phyloP scores from a whole-genome alignment of 2,888 invertebrate species.

The Heliothis peltigera region DNA sequence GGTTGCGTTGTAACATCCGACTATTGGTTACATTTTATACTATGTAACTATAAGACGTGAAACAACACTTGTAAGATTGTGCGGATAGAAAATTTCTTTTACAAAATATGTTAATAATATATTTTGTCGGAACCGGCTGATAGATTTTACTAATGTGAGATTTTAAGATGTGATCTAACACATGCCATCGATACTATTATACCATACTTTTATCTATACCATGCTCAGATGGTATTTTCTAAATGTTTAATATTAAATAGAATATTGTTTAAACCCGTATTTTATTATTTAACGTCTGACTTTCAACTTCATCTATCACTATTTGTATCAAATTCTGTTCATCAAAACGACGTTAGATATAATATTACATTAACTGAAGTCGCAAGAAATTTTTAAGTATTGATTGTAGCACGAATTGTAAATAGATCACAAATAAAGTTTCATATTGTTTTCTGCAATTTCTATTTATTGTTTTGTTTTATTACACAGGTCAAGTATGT shows the following conservation, averaged over 20 bases:
- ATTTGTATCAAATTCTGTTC: not conserved
- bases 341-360: not conserved
- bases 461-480: not conserved
- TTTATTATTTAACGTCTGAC: slow-evolving; percentile 28
- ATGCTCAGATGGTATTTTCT: slow-evolving; percentile 21
- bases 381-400: slow-evolving; percentile 6
- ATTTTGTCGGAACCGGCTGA: too few species aligned
- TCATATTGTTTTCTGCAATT: slow-evolving; percentile 2
- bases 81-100: too few species aligned
- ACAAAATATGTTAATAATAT: too few species aligned
- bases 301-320: slow-evolving; percentile 4
- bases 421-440: not conserved
- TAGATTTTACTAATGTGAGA: too few species aligned
- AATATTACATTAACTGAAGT: not conserved
- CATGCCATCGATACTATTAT: slow-evolving; percentile 5
- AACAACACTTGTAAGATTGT: too few species aligned
- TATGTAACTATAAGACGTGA: too few species aligned
- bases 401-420: slow-evolving; percentile 5
- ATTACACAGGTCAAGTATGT: not conserved
- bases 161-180: not conserved
- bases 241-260: slow-evolving; percentile 24
- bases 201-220: too few species aligned
- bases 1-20: too few species aligned
- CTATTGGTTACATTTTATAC: too few species aligned
- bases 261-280: slow-evolving; percentile 40